A percentile compares a stretch with the other conserved stretches of the same genome.
Evolutionary conservation across 2,888 invertebrate genomes (phyloP).

Genomic region (Lampropteryx suffumata): DNA sequence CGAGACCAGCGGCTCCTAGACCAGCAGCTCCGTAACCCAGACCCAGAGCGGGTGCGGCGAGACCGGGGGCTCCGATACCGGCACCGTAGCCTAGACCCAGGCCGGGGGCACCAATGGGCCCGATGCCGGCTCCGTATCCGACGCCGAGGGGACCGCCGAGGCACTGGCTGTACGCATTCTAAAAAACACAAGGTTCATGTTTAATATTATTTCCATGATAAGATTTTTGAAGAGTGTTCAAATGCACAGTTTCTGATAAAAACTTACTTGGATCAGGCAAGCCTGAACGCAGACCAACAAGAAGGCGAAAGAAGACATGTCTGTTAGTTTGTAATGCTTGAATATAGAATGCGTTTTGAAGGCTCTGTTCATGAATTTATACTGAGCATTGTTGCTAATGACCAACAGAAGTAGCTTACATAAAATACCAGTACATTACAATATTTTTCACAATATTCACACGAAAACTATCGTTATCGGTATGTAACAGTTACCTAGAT

Average conservation of each 20-base stretch:
- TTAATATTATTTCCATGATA: no score
- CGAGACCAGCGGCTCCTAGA: constrained; percentile 6
- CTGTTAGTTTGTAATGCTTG: constrained; percentile 5
- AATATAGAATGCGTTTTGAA: constrained; percentile 1
- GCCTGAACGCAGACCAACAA: constrained; percentile 48
- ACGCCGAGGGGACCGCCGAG: constrained; percentile 9
- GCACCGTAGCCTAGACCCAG: background rate
- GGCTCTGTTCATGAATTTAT: background rate
- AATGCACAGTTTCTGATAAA: no score
- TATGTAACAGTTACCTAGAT: constrained; percentile 2
- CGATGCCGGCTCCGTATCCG: constrained; percentile 3
- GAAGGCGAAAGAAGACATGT: constrained; percentile 42
- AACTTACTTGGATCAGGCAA: constrained; percentile 48
- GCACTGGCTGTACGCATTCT: constrained; percentile 34
- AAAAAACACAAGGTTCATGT: constrained; percentile 1
- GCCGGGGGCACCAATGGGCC: background rate
- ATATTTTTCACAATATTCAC: background rate
- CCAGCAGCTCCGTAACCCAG: constrained; percentile 10
- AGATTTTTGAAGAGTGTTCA: background rate
- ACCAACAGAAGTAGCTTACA: background rate
- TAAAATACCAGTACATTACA: no score
- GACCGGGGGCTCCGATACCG: background rate
- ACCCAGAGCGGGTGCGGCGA: constrained; percentile 4
- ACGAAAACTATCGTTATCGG: constrained; percentile 1
- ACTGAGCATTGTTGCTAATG: background rate